Evolutionary conservation across 1,140 invertebrate genomes (phyloP).

Genomic region (Bombyx mori): DNA sequence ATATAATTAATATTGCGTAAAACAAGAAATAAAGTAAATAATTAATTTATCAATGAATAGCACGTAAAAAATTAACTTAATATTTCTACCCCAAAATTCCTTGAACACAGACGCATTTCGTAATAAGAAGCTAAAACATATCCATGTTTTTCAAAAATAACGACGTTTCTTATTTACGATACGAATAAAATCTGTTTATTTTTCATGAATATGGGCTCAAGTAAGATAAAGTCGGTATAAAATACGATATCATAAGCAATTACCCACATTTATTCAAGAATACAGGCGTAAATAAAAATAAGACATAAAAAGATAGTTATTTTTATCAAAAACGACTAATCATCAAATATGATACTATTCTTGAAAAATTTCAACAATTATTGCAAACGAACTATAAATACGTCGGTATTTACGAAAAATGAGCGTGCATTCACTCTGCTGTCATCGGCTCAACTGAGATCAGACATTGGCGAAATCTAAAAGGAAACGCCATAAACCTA

Average conservation of each 20-base stretch:
- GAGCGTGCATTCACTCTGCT: neutral
- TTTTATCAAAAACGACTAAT: neutral
- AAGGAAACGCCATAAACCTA: too few species aligned
- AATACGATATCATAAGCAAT: neutral
- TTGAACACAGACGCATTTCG: too few species aligned
- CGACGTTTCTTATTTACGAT: neutral
- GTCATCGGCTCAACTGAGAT: neutral
- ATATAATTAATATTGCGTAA: too few species aligned
- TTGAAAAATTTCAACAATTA: neutral
- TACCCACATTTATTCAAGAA: constrained; percentile 2
- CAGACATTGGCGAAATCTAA: too few species aligned
- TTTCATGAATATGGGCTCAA: constrained; percentile 1
- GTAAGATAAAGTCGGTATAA: neutral
- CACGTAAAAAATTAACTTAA: too few species aligned
- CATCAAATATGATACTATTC: constrained; percentile 1
- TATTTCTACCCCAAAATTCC: too few species aligned
- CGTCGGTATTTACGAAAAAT: neutral
- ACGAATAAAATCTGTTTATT: neutral
- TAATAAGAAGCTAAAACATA: neutral
- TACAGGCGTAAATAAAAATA: constrained; percentile 1
- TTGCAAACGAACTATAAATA: neutral
- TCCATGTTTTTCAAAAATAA: neutral
- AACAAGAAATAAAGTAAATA: too few species aligned
- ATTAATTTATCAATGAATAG: too few species aligned
- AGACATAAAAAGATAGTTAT: neutral